These are phyloP conservation scores for Hyposoter dolosus DNA, from an alignment of 2,888 invertebrate species.

Conservation along the genomic window DNA sequence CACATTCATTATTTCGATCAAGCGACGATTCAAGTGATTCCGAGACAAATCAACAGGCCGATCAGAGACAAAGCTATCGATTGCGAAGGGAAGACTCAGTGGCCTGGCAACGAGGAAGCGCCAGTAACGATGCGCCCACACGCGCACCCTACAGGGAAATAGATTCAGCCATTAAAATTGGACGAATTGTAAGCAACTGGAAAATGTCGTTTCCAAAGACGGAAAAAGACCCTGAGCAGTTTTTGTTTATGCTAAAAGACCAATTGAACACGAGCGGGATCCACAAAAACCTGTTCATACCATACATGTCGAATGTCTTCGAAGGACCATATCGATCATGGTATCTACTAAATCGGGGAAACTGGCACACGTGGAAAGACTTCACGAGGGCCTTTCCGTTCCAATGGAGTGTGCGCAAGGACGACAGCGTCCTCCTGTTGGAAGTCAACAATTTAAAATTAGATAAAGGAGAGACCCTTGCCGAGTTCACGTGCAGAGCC, in stretches of 20 bases:
- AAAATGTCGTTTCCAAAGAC: conserved; percentile 30
- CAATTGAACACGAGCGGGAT: conserved; percentile 35
- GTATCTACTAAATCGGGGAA: background rate
- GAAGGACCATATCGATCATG: conserved; percentile 53
- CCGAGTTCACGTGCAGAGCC: background rate
- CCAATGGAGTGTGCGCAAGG: conserved; percentile 3
- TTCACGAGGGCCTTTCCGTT: conserved; percentile 1
- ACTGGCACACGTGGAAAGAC: background rate
- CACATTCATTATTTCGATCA: conserved; percentile 7
- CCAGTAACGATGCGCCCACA: background rate
- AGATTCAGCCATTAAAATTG: conserved; percentile 23
- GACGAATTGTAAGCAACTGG: conserved; percentile 29
- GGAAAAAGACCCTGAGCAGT: conserved; percentile 45
- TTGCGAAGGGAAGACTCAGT: background rate
- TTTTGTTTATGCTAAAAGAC: conserved; percentile 24
- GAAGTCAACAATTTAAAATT: background rate
- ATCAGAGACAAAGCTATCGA: background rate
- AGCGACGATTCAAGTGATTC: conserved; percentile 19
- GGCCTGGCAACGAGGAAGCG: too few relatives aligned
- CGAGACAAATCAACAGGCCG: background rate
- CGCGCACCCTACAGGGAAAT: background rate
- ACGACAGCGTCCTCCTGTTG: conserved; percentile 1
- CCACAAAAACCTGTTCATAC: conserved; percentile 23
- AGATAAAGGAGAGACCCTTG: conserved; percentile 4
- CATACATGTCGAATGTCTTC: conserved; percentile 30